Base-by-base conservation (phyloP, 2,113 vertebrate genomes). In the Herpailurus yagouaroundi region DNA sequence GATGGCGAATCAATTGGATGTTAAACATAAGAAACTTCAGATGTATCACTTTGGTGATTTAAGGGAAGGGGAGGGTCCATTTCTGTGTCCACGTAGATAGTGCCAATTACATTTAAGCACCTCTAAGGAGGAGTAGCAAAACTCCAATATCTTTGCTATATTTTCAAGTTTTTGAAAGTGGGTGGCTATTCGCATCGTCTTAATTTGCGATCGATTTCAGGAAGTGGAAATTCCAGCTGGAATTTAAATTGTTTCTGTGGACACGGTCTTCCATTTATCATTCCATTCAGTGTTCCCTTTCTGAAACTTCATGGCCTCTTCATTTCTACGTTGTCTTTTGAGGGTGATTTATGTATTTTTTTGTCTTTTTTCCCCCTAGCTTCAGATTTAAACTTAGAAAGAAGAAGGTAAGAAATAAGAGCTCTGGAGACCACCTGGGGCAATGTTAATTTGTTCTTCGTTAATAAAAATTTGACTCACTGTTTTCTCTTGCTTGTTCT, bases 361-460 rank as follows among this genome's bases (percentile, higher is more conserved):
- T 27, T 92, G 5, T 71, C 16, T 73, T 71, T 21, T 69, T 27
- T 36, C 5, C 5, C 8, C 1, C 8, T 48, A 57, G 21, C 64
- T 89, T 94, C 57, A 86, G 12, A 82, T 93, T 94, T 82, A 76
- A 96, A 74, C n/a, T 52, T 91, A 87, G 83, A 38, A 94, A 89
- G 41, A 77, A 80, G 69, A 85, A 91, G 14, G 50, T 84, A 52
- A 77, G 41, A 63, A 71, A 38, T 82, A 94, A 82, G 36, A 92
- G 8, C 73, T 83, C 52, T 74, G 41, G 79, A 95, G 36, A 95
- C 45, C 27, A 91, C 21, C 10, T 38, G 23, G 48, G 33, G 60
- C 83, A 89, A 97, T 95, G 41, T 55, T 89, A 91, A 91, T 95
- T 97, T 5, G 48, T 36, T 96, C 36, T 88, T 93, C 74, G 13